These are phyloP conservation scores for human (Homo sapiens) DNA, from an alignment of 2,113 vertebrate species.

Conservation along the genomic window DNA sequence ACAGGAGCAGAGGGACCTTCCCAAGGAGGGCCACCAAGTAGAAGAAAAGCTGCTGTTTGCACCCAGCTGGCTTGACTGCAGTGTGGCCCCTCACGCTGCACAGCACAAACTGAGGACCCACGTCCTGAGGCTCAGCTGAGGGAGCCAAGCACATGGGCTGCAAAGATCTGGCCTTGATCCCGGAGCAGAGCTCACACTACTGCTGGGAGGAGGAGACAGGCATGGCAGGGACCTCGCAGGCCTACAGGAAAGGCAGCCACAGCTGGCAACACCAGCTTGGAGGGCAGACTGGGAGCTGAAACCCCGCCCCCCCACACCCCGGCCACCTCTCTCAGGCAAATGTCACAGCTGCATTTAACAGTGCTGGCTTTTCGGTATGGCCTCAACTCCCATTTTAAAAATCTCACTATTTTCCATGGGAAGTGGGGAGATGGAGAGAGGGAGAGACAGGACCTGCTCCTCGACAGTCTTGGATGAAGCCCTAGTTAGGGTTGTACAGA, in stretches of 20 bases:
- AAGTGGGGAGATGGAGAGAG: background rate
- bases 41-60: background rate
- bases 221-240: fast-evolving
- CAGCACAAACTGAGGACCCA: too few species aligned
- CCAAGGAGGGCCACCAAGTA: background rate
- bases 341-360: background rate
- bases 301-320: too few species aligned
- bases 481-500: too few species aligned
- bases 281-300: background rate
- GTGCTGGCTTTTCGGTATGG: fast-evolving
- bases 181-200: background rate
- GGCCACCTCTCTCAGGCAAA: too few species aligned
- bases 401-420: background rate
- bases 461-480: background rate
- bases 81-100: too few species aligned
- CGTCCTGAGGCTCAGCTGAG: background rate
- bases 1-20: background rate
- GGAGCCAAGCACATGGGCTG: fast-evolving
- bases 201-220: fast-evolving
- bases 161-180: fast-evolving
- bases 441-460: background rate
- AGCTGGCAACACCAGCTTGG: too few species aligned
- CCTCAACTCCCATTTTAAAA: background rate
- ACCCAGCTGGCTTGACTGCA: background rate
- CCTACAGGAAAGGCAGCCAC: fast-evolving